Evolutionary conservation across 2,113 vertebrate species (phyloP).

Genomic region (Nibea coibor): DNA sequence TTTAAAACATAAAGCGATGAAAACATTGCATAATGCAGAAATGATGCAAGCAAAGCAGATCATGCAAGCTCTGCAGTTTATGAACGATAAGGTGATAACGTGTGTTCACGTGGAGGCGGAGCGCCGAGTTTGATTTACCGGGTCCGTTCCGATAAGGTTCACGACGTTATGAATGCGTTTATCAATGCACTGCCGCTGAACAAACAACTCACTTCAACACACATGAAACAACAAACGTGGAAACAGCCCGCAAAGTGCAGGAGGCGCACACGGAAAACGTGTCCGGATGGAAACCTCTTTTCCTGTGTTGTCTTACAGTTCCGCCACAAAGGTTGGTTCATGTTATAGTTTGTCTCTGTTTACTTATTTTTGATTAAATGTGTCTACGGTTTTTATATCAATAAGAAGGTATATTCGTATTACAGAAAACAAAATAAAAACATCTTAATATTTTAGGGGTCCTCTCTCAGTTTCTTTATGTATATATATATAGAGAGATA

Average conservation of each 20-base stretch:
- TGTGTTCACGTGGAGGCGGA: background rate
- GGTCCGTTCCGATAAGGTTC: background rate
- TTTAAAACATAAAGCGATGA: background rate
- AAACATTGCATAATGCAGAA: background rate
- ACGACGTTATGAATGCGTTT: background rate
- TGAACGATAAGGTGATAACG: background rate
- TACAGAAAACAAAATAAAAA: too few species aligned
- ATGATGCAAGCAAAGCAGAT: background rate
- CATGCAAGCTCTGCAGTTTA: background rate
- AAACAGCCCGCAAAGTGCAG: background rate
- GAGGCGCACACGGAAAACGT: background rate
- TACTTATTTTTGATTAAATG: too few species aligned
- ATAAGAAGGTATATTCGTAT: too few species aligned
- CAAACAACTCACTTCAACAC: background rate
- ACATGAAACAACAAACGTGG: background rate
- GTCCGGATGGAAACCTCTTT: constrained; percentile 32
- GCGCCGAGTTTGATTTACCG: constrained; percentile 33
- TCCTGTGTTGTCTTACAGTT: constrained; percentile 9
- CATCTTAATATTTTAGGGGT: too few species aligned
- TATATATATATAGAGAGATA: too few species aligned
- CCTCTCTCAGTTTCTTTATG: too few species aligned
- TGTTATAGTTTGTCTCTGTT: too few species aligned
- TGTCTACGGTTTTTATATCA: too few species aligned
- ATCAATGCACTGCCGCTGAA: background rate
- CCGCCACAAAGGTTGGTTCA: constrained; percentile 12